Evolutionary conservation across 53 echinoderm and acorn worm species (phyloP).

Genomic region (Apostichopus leukothele): DNA sequence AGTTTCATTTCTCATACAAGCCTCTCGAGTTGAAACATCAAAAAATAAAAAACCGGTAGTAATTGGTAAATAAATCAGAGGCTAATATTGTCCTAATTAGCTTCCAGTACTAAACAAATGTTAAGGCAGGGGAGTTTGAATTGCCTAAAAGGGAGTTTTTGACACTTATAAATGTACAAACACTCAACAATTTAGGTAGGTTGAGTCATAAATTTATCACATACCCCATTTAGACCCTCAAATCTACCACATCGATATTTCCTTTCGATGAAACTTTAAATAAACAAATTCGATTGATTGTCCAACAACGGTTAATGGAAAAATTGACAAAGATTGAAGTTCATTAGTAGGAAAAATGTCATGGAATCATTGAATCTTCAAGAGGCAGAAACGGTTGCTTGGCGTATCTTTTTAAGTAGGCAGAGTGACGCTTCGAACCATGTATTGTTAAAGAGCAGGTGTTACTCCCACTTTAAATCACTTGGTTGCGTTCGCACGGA

Average conservation of each 20-base stretch:
- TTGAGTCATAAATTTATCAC: constrained; percentile 14
- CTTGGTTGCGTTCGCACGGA: too few species aligned
- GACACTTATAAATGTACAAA: constrained; percentile 13
- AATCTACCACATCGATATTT: constrained; percentile 7
- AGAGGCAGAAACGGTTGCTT: background rate
- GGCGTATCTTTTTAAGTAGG: background rate
- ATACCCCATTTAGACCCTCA: constrained; percentile 11
- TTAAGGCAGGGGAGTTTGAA: background rate
- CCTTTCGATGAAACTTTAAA: background rate
- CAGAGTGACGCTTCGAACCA: too few species aligned
- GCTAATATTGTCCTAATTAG: constrained; percentile 11
- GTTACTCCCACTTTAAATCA: too few species aligned
- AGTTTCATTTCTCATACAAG: background rate
- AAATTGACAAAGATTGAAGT: constrained; percentile 1
- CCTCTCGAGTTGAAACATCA: background rate
- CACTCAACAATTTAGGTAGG: constrained; percentile 6
- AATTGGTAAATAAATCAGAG: constrained; percentile 11
- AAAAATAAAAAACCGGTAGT: background rate
- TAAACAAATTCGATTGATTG: constrained; percentile 33
- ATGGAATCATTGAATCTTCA: background rate
- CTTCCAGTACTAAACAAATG: background rate
- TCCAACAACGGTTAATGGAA: constrained; percentile 27
- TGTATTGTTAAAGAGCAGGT: too few species aligned
- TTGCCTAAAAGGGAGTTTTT: background rate
- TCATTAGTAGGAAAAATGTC: background rate